Evolutionary conservation across 2,888 invertebrate genomes (phyloP).

Genomic region (Phlogophora meticulosa): DNA sequence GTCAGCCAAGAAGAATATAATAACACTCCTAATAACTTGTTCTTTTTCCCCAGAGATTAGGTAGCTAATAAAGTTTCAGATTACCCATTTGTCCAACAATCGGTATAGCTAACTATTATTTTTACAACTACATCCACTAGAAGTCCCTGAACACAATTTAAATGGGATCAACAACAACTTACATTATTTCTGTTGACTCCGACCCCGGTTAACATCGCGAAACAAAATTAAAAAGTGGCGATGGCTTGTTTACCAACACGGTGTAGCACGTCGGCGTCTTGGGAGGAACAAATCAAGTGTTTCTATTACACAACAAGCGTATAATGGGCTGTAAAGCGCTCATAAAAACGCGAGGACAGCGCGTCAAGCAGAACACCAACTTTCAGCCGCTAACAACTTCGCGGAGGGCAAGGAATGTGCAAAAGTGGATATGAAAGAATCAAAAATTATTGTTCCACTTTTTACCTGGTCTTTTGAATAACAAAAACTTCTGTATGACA

Average conservation of each 20-base stretch:
- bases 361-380: constrained; percentile 60
- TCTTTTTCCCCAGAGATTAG: background rate
- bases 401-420: constrained; percentile 11
- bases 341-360: constrained; percentile 66
- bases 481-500: background rate
- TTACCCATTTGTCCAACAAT: background rate
- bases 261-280: constrained; percentile 44
- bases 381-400: constrained; percentile 62
- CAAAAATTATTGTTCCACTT: background rate
- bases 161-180: constrained; percentile 46
- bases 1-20: background rate
- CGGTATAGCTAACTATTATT: constrained; percentile 13
- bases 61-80: constrained; percentile 5
- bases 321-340: constrained; percentile 71
- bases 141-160: constrained; percentile 44
- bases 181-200: constrained; percentile 26
- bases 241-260: constrained; percentile 69
- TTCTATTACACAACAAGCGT: constrained; percentile 69
- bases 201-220: constrained; percentile 41
- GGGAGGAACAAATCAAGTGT: constrained; percentile 66
- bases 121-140: constrained; percentile 16
- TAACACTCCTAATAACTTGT: background rate
- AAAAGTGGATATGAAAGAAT: constrained; percentile 48
- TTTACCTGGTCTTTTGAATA: background rate
- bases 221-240: constrained; percentile 66